These are phyloP conservation scores for Dicerorhinus sumatrensis DNA, from an alignment of 2,113 vertebrate genomes.

Conservation along the genomic window DNA sequence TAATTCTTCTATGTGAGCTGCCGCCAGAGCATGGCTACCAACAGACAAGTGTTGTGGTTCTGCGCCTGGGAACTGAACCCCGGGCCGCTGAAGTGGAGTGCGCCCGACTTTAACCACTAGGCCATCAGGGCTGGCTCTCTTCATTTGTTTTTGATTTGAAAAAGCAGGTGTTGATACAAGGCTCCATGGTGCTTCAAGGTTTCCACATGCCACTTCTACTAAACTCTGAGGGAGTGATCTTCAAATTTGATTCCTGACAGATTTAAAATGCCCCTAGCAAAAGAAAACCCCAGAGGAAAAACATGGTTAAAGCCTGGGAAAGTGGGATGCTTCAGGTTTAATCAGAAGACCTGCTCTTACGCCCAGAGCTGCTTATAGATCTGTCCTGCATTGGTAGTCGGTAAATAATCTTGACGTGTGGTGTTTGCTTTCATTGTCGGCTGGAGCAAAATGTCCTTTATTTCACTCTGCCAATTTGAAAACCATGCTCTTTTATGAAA, in stretches of 20 bases:
- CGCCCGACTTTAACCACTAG: too few relatives aligned
- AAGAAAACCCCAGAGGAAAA: conserved; percentile 49
- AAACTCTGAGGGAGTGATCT: conserved; percentile 18
- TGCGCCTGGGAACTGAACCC: too few relatives aligned
- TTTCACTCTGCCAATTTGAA: conserved; percentile 71
- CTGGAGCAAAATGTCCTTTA: conserved; percentile 65
- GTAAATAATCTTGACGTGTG: conserved; percentile 67
- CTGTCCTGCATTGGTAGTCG: neutral
- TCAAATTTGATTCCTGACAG: conserved; percentile 57
- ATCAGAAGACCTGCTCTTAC: neutral
- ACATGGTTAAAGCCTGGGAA: neutral
- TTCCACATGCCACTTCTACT: neutral
- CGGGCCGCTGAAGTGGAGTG: too few relatives aligned
- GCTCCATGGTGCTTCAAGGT: neutral
- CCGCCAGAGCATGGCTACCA: too few relatives aligned
- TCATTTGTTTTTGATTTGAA: neutral
- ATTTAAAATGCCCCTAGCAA: conserved; percentile 43
- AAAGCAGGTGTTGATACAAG: neutral
- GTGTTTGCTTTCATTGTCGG: conserved; percentile 44
- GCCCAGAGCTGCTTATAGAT: neutral
- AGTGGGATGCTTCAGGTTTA: neutral
- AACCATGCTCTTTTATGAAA: conserved; percentile 65
- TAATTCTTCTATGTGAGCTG: too few relatives aligned
- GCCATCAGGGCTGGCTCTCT: too few relatives aligned
- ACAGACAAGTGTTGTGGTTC: too few relatives aligned